A percentile compares a stretch with the other conserved stretches of the same genome.
Evolutionary conservation across 2,797 vertebrate genomes (phyloP).

Genomic region (Neomorphus geoffroyi): DNA sequence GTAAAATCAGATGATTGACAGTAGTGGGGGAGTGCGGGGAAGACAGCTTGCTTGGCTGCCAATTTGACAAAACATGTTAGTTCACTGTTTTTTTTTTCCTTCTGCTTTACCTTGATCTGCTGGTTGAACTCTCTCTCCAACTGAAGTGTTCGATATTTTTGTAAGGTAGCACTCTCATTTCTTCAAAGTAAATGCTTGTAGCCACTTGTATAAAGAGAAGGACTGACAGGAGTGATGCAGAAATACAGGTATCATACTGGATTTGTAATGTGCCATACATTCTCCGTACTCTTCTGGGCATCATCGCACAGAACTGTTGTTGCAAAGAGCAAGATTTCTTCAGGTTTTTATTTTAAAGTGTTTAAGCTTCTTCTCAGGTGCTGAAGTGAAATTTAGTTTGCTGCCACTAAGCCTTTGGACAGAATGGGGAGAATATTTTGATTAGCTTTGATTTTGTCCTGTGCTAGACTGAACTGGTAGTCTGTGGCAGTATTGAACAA

Average conservation of each 20-base stretch:
- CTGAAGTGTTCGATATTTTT: neutral
- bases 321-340: neutral
- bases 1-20: slow-evolving; percentile 10
- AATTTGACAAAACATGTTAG: neutral
- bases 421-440: neutral
- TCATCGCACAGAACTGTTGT: neutral
- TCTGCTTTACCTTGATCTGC: neutral
- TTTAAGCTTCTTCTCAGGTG: neutral
- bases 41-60: slow-evolving; percentile 5
- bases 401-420: neutral
- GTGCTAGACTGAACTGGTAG: neutral
- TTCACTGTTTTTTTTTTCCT: neutral
- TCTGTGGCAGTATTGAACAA: neutral
- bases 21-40: neutral
- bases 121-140: neutral
- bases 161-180: neutral
- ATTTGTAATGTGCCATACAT: neutral
- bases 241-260: neutral
- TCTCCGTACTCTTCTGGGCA: neutral
- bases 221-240: neutral
- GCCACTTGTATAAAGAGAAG: neutral
- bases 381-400: neutral
- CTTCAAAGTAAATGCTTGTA: neutral
- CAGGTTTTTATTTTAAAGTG: neutral
- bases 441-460: neutral